A percentile compares a stretch with the other conserved stretches of the same genome.
phyloP scores from a whole-genome alignment of 2,888 invertebrate genomes.

The Hemistola chrysoprasaria region DNA sequence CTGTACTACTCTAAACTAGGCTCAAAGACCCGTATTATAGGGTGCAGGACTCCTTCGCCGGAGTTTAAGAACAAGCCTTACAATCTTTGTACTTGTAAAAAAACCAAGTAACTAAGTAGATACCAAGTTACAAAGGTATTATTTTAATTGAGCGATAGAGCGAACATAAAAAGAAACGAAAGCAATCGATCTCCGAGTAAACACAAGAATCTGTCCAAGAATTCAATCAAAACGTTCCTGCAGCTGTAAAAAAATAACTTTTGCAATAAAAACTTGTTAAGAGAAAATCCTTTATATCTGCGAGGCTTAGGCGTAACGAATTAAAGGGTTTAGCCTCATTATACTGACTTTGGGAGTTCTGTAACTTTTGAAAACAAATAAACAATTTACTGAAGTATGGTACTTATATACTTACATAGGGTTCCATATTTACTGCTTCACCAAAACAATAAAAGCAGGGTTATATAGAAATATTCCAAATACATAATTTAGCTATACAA shows the following conservation, averaged over 20 bases:
- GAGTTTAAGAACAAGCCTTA: too few species aligned
- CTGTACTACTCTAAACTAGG: too few species aligned
- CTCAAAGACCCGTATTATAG: too few species aligned
- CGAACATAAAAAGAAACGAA: not conserved
- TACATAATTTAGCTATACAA: too few species aligned
- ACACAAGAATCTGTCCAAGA: constrained; percentile 10
- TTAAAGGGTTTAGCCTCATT: constrained; percentile 43
- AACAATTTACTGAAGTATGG: constrained; percentile 12
- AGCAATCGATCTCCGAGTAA: constrained; percentile 6
- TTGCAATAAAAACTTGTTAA: constrained; percentile 30
- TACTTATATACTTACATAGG: constrained; percentile 1
- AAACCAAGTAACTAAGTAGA: too few species aligned
- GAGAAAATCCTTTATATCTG: constrained; percentile 37
- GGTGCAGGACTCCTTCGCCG: too few species aligned
- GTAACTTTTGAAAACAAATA: constrained; percentile 25
- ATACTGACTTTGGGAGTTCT: constrained; percentile 32
- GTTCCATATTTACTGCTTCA: too few species aligned
- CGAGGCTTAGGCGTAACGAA: constrained; percentile 41
- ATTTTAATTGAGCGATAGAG: too few species aligned
- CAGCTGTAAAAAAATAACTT: constrained; percentile 30
- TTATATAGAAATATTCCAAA: too few species aligned
- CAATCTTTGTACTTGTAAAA: not conserved
- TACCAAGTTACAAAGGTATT: too few species aligned
- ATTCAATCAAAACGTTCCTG: constrained; percentile 25
- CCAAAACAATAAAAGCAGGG: not conserved